phyloP scores from a whole-genome alignment of 2,113 vertebrate species.

The Tenebrosternarchus preto region DNA sequence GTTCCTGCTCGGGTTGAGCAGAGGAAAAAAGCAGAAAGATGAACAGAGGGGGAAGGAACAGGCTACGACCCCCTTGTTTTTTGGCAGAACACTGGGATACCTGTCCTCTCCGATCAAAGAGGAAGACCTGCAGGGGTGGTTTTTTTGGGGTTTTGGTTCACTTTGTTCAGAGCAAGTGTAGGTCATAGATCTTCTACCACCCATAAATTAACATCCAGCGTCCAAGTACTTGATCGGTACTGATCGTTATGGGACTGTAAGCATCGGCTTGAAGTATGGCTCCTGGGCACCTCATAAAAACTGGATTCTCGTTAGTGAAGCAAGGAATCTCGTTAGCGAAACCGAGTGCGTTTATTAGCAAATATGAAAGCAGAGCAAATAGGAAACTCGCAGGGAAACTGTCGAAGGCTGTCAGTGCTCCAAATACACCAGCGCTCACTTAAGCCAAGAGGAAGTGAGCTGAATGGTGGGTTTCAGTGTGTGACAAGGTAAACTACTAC shows the following conservation, averaged over 20 bases:
- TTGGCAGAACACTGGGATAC: background rate
- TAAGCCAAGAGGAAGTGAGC: constrained; percentile 26
- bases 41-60: constrained; percentile 42
- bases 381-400: constrained; percentile 47
- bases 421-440: constrained; percentile 47
- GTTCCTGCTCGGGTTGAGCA: constrained; percentile 57
- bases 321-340: constrained; percentile 49
- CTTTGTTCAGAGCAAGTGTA: background rate
- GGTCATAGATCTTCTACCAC: background rate
- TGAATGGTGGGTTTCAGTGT: constrained; percentile 33
- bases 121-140: background rate
- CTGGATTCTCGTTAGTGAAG: constrained; percentile 49
- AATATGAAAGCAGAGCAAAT: constrained; percentile 58
- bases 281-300: background rate
- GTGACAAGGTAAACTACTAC: constrained; percentile 42
- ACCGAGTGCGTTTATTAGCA: constrained; percentile 63
- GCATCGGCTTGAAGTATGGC: no score
- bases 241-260: no score
- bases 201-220: background rate
- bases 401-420: constrained; percentile 31
- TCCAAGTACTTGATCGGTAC: background rate
- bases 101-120: background rate
- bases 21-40: constrained; percentile 50
- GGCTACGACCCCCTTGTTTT: background rate
- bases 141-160: background rate